Conservation (phyloP, 2,113 vertebrate species). For the Prietella phreatophila region DNA sequence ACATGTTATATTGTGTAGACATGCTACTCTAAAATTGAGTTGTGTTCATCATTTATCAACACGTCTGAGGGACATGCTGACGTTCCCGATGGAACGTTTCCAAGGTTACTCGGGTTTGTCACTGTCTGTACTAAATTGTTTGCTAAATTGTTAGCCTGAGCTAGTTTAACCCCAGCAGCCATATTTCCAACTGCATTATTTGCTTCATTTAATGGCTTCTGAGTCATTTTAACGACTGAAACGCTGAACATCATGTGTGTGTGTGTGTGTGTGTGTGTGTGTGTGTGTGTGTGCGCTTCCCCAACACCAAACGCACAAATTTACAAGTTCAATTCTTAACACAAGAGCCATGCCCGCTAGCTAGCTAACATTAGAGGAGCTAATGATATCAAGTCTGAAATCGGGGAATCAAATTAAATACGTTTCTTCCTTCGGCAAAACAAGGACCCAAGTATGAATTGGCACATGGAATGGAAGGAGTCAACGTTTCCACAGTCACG, state of each 20-base stretch:
- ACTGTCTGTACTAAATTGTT: not conserved
- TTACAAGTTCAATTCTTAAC: not conserved
- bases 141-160: not conserved
- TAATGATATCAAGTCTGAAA: not conserved
- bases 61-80: not conserved
- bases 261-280: not conserved
- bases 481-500: conserved; percentile 57
- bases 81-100: not conserved
- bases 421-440: not conserved
- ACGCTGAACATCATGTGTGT: not conserved
- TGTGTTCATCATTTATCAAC: not conserved
- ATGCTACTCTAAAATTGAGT: not conserved
- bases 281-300: not conserved
- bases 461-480: conserved; percentile 8
- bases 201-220: not conserved
- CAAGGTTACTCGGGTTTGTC: not conserved
- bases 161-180: not conserved
- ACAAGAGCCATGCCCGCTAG: not conserved
- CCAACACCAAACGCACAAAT: not conserved
- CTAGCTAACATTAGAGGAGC: not conserved
- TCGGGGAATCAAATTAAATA: not conserved
- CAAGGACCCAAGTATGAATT: not conserved
- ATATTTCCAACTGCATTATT: not conserved
- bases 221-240: not conserved
- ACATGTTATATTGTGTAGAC: not conserved